Evolutionary conservation across 2,888 invertebrate species (phyloP), one percentile per base, ranked within the genome.

Genomic region (Leucophenga maculata): DNA sequence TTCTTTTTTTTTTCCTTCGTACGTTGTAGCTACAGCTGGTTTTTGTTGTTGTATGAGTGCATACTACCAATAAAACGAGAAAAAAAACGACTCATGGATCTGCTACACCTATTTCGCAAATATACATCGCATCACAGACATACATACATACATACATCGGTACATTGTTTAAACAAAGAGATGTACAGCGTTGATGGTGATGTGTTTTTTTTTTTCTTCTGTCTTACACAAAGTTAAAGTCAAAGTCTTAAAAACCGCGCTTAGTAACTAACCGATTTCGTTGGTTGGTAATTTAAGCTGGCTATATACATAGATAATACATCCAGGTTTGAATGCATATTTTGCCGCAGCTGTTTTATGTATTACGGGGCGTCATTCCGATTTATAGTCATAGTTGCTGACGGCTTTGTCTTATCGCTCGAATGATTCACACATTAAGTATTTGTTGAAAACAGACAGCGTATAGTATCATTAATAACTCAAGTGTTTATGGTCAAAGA

Each of bases 11-110:
- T 32, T 62, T 67, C 65, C 69, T 65, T 81, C 26, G 80, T 77
- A 78, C 72, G 76, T 79, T 79, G 82, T 77, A 78, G 80, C 77
- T 79, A 77, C 72, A 75, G 32, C 60, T 60, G 60, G 60, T 60
- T 59, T 59, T 32, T 48, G 48, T 64, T 39, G 48, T 48, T 39
- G 60, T 60, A 32, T 64, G 14, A n/a, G n/a, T 64, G 62, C 46
- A 64, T 60, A 44, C 39, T 11, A 60, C 60, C 60, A 60, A 60
- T 60, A 22, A 16, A 11, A 39, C 3, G 8, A 39, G 1, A 50
- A 50, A 50, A 16, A 18, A n/a, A 50, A 6, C 6, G 1, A 50
- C 50, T 11, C 50, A 50, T 50, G 18, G 50, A 16, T 39, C 39
- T 39, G 39, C 50, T 50, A 50, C 50, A 50, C 50, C 50, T 50